These are phyloP conservation scores for Rhagoletis zephyria DNA, from an alignment of 1,140 invertebrate species.

Conservation along the genomic window DNA sequence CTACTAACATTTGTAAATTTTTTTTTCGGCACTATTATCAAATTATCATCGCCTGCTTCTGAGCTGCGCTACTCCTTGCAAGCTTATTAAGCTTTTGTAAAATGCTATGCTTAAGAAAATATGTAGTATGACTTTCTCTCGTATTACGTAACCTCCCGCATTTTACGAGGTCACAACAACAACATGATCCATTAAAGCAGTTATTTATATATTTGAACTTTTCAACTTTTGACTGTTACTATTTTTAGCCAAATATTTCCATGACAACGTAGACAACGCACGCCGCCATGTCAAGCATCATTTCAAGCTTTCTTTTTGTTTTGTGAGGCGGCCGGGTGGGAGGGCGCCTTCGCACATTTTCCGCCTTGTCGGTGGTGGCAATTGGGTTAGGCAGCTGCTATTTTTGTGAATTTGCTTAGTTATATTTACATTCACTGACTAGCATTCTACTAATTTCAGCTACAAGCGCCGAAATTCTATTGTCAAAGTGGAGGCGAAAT, in stretches of 20 bases:
- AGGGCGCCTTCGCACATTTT: conserved; percentile 1
- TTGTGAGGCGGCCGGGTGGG: neutral
- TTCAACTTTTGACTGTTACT: conserved; percentile 37
- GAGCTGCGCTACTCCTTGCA: no score
- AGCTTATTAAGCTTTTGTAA: no score
- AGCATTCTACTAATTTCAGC: neutral
- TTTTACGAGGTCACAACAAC: neutral
- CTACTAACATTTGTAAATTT: no score
- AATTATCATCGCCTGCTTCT: no score
- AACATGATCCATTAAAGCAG: neutral
- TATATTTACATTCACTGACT: conserved; percentile 24
- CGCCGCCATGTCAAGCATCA: no score
- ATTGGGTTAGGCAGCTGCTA: neutral
- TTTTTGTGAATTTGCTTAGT: neutral
- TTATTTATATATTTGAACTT: conserved; percentile 37
- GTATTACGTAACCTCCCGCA: neutral
- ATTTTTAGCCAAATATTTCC: conserved; percentile 44
- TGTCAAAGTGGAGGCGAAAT: neutral
- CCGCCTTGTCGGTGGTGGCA: neutral
- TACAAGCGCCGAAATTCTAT: neutral
- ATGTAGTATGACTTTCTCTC: neutral
- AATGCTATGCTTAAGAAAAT: no score
- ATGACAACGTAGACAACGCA: neutral
- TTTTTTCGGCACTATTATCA: no score
- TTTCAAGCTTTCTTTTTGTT: conserved; percentile 11